Percentiles rank a stretch among this genome's conserved stretches.
Conservation (phyloP, 2,888 invertebrate genomes). For the Smittia aterrima region DNA sequence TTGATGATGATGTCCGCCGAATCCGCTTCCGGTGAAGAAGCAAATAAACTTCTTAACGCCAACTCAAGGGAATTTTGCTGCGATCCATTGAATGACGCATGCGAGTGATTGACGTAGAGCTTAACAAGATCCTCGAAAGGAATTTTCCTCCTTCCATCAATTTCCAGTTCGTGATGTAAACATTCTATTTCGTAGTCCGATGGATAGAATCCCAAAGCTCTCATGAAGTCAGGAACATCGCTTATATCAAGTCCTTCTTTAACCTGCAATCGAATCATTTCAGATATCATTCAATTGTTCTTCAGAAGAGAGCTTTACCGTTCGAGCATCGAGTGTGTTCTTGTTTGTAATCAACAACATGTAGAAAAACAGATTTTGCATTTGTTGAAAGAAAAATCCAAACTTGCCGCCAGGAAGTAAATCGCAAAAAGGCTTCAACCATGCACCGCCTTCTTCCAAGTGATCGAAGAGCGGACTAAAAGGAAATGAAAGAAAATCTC, state of each 20-base stretch:
- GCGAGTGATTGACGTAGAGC: slow-evolving; percentile 66
- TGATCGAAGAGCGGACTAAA: slow-evolving; percentile 57
- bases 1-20: slow-evolving; percentile 21
- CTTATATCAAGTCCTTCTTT: slow-evolving; percentile 57
- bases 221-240: slow-evolving; percentile 70
- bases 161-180: slow-evolving; percentile 13
- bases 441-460: slow-evolving; percentile 57
- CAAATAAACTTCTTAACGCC: not conserved
- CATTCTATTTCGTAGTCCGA: slow-evolving; percentile 66
- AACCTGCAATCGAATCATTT: no score
- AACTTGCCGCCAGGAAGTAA: slow-evolving; percentile 67
- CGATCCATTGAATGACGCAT: slow-evolving; percentile 57
- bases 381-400: slow-evolving; percentile 69
- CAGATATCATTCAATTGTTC: no score
- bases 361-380: slow-evolving; percentile 74
- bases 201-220: slow-evolving; percentile 74
- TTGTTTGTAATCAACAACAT: slow-evolving; percentile 72
- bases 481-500: no score
- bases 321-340: slow-evolving; percentile 61
- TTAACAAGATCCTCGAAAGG: slow-evolving; percentile 66
- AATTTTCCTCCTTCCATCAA: slow-evolving; percentile 48
- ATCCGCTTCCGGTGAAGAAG: not conserved
- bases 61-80: slow-evolving; percentile 42
- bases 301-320: slow-evolving; percentile 49
- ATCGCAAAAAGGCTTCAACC: slow-evolving; percentile 67